Conservation (phyloP, 2,113 vertebrate species). For the Gnathonemus echidnorhynchus region DNA sequence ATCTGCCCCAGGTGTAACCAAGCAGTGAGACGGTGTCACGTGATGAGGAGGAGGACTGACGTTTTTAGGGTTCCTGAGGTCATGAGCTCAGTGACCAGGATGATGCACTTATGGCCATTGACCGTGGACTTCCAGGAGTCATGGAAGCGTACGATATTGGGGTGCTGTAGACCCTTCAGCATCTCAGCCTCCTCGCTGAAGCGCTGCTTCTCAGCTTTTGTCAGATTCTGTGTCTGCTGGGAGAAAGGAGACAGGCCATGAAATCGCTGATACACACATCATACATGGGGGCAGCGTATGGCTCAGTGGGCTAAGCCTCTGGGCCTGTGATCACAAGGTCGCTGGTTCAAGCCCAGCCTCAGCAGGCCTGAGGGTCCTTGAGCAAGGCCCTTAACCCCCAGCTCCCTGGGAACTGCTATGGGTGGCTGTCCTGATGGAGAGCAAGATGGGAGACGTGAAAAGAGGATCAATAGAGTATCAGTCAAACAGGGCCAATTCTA, state of each 20-base stretch:
- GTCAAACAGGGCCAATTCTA: not conserved
- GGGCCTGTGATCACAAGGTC: not conserved
- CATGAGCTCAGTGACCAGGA: conserved; percentile 93
- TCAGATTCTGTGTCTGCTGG: conserved; percentile 75
- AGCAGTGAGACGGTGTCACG: not conserved
- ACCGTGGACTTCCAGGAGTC: conserved; percentile 85
- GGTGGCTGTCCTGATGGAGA: no score
- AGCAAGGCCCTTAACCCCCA: no score
- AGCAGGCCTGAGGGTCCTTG: no score
- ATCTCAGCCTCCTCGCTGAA: conserved; percentile 92
- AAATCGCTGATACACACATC: not conserved
- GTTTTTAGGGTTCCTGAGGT: conserved; percentile 92
- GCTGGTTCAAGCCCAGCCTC: no score
- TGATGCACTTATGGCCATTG: conserved; percentile 78
- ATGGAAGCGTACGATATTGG: conserved; percentile 80
- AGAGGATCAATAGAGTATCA: not conserved
- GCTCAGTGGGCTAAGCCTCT: not conserved
- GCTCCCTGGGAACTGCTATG: no score
- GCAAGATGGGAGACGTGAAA: not conserved
- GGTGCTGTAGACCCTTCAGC: conserved; percentile 65
- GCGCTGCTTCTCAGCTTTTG: conserved; percentile 72
- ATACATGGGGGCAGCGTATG: not conserved
- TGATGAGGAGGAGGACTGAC: conserved; percentile 58
- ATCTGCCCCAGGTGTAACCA: not conserved
- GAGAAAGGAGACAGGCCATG: not conserved